Conservation (phyloP, 2,797 vertebrate species). For the Alauda arvensis region DNA sequence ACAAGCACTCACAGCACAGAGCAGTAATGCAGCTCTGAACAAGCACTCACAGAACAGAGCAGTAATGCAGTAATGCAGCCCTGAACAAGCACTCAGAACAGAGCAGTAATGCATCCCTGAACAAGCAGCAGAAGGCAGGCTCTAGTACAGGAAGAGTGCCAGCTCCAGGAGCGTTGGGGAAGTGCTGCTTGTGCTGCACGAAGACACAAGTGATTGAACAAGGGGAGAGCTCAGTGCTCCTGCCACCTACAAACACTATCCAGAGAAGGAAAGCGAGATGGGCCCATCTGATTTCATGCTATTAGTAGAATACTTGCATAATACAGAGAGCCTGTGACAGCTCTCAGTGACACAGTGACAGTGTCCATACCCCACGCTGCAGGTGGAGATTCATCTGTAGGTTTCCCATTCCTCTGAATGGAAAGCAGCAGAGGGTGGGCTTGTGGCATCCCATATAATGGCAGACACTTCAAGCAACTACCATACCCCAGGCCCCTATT, state of each 20-base stretch:
- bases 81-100: no score
- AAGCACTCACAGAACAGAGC: no score
- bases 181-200: background rate
- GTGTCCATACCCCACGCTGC: background rate
- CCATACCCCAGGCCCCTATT: background rate
- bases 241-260: slow-evolving; percentile 55
- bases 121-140: background rate
- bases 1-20: no score
- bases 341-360: no score
- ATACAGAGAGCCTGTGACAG: slow-evolving; percentile 55
- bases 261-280: slow-evolving; percentile 49
- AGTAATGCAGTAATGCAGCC: no score
- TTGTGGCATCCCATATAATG: slow-evolving; percentile 31
- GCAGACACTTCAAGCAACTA: slow-evolving; percentile 44
- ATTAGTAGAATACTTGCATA: slow-evolving; percentile 53
- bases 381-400: slow-evolving; percentile 61
- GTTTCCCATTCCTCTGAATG: slow-evolving; percentile 52
- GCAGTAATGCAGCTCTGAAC: no score
- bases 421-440: slow-evolving; percentile 23
- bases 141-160: background rate
- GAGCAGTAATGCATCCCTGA: no score
- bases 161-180: background rate
- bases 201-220: background rate
- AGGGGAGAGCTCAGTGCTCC: slow-evolving; percentile 26
- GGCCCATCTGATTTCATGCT: slow-evolving; percentile 53